A percentile compares a stretch with the other conserved stretches of the same genome.
Evolutionary conservation across 2,113 vertebrate genomes (phyloP).

Genomic region (Nothobranchius kuhntae): DNA sequence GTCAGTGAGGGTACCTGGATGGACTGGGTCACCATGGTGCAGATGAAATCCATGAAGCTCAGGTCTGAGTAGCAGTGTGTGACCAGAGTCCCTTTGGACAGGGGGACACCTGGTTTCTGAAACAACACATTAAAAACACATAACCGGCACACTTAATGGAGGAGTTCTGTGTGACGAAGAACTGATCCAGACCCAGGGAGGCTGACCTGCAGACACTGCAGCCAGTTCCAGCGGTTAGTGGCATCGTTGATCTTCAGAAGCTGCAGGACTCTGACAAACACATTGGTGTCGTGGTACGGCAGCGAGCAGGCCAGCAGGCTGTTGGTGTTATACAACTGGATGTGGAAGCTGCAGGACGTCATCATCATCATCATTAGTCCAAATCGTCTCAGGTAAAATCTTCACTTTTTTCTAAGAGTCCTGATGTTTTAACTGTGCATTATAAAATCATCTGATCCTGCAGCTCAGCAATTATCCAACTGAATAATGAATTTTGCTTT

Average conservation of each 20-base stretch:
- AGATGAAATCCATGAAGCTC: conserved; percentile 97
- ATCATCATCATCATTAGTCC: not conserved
- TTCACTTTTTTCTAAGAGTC: too few relatives aligned
- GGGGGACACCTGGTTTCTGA: conserved; percentile 90
- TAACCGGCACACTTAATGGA: too few relatives aligned
- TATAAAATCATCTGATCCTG: not conserved
- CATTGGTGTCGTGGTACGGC: conserved; percentile 92
- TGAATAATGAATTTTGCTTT: too few relatives aligned
- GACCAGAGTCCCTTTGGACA: conserved; percentile 88
- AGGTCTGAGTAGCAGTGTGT: conserved; percentile 94
- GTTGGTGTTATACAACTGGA: conserved; percentile 92
- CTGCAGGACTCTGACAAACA: conserved; percentile 93
- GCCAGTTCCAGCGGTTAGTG: conserved; percentile 92
- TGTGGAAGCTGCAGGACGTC: conserved; percentile 85
- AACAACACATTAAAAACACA: not conserved
- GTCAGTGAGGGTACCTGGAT: conserved; percentile 81
- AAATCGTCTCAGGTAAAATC: too few relatives aligned
- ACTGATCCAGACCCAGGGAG: not conserved
- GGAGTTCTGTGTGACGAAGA: not conserved
- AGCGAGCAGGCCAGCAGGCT: conserved; percentile 89
- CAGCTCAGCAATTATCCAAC: too few relatives aligned
- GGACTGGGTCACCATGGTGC: conserved; percentile 86
- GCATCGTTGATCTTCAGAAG: conserved; percentile 85
- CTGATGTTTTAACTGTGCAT: not conserved
- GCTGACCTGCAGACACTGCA: conserved; percentile 87